Evolutionary conservation across 2,888 invertebrate genomes (phyloP), one percentile per base, ranked within the genome.

Genomic region (Cataglyphis livida): DNA sequence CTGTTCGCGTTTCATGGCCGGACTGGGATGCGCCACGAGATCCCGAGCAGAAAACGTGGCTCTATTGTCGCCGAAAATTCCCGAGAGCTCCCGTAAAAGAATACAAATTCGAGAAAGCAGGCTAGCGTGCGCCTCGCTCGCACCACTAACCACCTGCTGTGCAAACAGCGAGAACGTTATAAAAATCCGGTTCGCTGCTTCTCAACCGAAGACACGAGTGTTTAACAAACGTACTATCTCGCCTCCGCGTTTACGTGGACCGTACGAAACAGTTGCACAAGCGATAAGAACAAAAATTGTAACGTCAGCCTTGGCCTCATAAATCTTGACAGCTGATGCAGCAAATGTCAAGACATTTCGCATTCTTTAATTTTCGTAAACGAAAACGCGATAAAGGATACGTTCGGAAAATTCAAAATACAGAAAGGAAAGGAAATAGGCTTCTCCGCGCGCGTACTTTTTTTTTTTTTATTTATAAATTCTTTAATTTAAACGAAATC

Each of bases 111-210:
- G 84, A 86, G 85, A 86, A 86, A 88, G 86, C 86, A 75, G 87
- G 35, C 83, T 87, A 87, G 84, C 88, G 82, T 84, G 86, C 7
- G 51, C 41, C 9, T 89, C 88, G 84, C 84, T 66, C 65, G 54
- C 86, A 83, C 82, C 54, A 25, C 79, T 61, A 85, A 84, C 84
- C 87, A 75, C 91, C 91, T 89, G 91, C 91, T 91, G 91, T 88
- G 87, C 88, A 91, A 91, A 91, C 90, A 91, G 12, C 59, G 25
- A 21, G 71, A 25, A 78, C 35, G 18, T 79, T 70, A 41, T 79
- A 79, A 79, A 35, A 68, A 79, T 79, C 71, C 78, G 48, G 59
- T 71, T 79, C 65, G 44, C 68, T 66, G 66, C 38, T 18, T 76
- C 44, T 61, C 59, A 57, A 59, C 21, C 54, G 65, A 76, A 57